These are phyloP conservation scores for Drosophila tani DNA, from an alignment of 1,140 invertebrate species.

Conservation along the genomic window DNA sequence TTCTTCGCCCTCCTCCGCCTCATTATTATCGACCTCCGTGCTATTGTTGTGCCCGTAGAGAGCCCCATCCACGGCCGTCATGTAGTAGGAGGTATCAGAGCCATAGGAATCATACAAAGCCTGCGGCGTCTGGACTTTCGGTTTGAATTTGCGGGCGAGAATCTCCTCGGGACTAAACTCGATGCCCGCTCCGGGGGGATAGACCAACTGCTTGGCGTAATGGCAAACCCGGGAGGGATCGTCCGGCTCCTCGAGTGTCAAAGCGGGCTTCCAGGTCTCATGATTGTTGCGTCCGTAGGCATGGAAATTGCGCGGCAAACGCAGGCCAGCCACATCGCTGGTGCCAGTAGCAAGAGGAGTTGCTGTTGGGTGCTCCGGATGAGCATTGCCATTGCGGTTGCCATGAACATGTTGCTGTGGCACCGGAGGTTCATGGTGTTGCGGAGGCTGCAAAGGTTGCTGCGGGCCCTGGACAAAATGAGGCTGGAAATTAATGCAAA, in stretches of 20 bases:
- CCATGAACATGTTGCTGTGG: background rate
- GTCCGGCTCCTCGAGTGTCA: slow-evolving; percentile 81
- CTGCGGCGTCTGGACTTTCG: slow-evolving; percentile 46
- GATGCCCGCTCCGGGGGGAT: slow-evolving; percentile 64
- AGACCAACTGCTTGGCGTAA: slow-evolving; percentile 79
- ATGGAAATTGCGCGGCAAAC: slow-evolving; percentile 75
- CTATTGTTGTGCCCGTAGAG: slow-evolving; percentile 48
- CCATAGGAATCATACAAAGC: slow-evolving; percentile 57
- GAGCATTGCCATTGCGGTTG: slow-evolving; percentile 42
- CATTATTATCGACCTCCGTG: slow-evolving; percentile 38
- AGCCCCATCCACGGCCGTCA: slow-evolving; percentile 63
- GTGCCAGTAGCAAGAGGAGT: background rate
- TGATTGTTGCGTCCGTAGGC: slow-evolving; percentile 77
- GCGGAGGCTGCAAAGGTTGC: slow-evolving; percentile 15
- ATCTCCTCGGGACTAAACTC: slow-evolving; percentile 84
- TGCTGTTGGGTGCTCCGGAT: background rate
- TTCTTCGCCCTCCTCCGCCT: slow-evolving; percentile 40
- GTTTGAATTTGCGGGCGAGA: slow-evolving; percentile 62
- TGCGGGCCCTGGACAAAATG: slow-evolving; percentile 9
- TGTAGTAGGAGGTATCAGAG: slow-evolving; percentile 61
- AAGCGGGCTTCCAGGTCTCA: slow-evolving; percentile 81
- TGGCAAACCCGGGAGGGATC: slow-evolving; percentile 77
- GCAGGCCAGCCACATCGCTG: slow-evolving; percentile 52
- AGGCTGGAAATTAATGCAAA: background rate
- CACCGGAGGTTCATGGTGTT: slow-evolving; percentile 8